Conservation (phyloP, 2,797 vertebrate species). For the Tiaroga cobitis region DNA sequence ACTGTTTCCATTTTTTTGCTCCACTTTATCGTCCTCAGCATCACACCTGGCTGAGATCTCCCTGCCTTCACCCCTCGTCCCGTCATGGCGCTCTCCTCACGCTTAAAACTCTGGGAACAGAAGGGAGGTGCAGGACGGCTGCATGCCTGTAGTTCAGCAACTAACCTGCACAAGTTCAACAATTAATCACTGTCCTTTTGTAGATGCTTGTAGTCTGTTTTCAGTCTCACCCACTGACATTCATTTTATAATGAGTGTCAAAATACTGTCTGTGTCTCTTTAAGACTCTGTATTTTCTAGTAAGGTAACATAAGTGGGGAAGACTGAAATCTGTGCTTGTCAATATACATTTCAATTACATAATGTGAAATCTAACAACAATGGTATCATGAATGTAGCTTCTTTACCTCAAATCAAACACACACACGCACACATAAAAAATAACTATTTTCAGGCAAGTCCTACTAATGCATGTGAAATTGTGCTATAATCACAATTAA, state of each 20-base stretch:
- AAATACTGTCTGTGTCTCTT: background rate
- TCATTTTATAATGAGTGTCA: background rate
- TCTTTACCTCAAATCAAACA: background rate
- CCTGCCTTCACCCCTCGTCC: constrained; percentile 31
- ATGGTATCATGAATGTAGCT: background rate
- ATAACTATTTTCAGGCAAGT: background rate
- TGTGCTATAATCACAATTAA: background rate
- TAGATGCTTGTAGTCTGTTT: background rate
- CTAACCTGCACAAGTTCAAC: background rate
- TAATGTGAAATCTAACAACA: background rate
- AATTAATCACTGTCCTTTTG: background rate
- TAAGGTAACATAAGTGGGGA: background rate
- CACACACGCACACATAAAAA: background rate
- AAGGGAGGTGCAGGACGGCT: constrained; percentile 86
- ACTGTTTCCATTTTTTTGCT: constrained; percentile 44
- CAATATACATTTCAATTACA: background rate
- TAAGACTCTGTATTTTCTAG: background rate
- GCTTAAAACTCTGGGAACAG: constrained; percentile 95
- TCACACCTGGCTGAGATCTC: constrained; percentile 64
- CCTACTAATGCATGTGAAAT: background rate
- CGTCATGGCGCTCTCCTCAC: constrained; percentile 94
- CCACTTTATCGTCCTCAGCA: constrained; percentile 48
- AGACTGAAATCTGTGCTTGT: background rate
- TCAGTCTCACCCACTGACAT: background rate
- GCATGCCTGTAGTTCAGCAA: constrained; percentile 52